Percentiles rank a stretch among this genome's conserved stretches.
phyloP scores from a whole-genome alignment of 2,888 invertebrate species.

The Sycophila texana region DNA sequence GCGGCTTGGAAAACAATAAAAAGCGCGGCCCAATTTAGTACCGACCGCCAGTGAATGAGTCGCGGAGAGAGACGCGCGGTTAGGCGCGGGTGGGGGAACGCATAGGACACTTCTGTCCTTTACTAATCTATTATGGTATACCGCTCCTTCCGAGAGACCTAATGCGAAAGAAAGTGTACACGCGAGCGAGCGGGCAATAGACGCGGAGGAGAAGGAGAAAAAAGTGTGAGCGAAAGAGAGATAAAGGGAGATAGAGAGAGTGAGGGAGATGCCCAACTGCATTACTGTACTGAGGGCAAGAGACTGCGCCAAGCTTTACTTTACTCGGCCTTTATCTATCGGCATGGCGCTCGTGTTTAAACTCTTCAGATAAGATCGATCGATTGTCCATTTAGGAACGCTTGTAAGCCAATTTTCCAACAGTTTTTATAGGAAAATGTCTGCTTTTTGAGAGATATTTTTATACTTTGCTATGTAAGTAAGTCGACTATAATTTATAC shows the following conservation, averaged over 20 bases:
- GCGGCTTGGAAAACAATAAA: constrained; percentile 48
- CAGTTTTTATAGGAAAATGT: no score
- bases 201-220: neutral
- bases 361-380: no score
- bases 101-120: constrained; percentile 38
- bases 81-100: no score
- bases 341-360: no score
- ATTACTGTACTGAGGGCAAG: no score
- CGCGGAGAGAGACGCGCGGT: neutral
- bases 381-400: no score
- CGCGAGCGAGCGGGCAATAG: neutral
- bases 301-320: no score
- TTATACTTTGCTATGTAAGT: no score
- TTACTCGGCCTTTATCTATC: no score
- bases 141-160: constrained; percentile 26
- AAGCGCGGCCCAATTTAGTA: constrained; percentile 51
- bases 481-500: no score
- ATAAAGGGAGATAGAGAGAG: neutral
- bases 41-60: constrained; percentile 33
- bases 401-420: no score
- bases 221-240: neutral
- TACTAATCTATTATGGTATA: constrained; percentile 52
- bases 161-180: constrained; percentile 28
- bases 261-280: neutral
- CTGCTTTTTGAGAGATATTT: no score